These are phyloP conservation scores for Triops longicaudatus DNA, from an alignment of 1,140 invertebrate genomes.

Conservation along the genomic window DNA sequence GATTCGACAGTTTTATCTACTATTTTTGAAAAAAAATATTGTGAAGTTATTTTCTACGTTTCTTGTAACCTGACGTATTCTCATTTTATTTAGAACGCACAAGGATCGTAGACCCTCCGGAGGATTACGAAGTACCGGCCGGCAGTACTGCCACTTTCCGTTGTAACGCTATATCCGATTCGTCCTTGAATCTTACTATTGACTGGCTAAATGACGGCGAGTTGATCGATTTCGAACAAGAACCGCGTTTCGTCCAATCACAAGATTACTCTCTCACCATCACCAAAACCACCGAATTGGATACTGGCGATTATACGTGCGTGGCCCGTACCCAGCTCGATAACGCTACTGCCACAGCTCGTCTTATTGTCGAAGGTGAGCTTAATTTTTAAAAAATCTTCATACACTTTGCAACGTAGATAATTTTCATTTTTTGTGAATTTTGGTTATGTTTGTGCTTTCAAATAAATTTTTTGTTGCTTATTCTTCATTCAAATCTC, in stretches of 20 bases:
- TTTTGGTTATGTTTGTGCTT: too few relatives aligned
- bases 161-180: slow-evolving; percentile 82
- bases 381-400: too few relatives aligned
- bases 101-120: slow-evolving; percentile 71
- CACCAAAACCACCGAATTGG: slow-evolving; percentile 83
- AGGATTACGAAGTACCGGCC: slow-evolving; percentile 82
- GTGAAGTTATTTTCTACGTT: neutral
- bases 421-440: too few relatives aligned
- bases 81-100: slow-evolving; percentile 55
- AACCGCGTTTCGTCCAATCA: slow-evolving; percentile 50
- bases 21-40: neutral
- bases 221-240: slow-evolving; percentile 74
- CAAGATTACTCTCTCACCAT: slow-evolving; percentile 85
- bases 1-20: slow-evolving; percentile 21
- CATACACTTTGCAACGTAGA: too few relatives aligned
- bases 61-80: slow-evolving; percentile 29
- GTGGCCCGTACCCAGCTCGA: slow-evolving; percentile 86
- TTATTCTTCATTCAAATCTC: too few relatives aligned
- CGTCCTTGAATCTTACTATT: slow-evolving; percentile 66
- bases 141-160: slow-evolving; percentile 83
- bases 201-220: slow-evolving; percentile 80
- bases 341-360: slow-evolving; percentile 68
- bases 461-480: too few relatives aligned
- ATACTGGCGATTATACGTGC: slow-evolving; percentile 93
- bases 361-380: slow-evolving; percentile 78